phyloP scores from a whole-genome alignment of 1,140 invertebrate species.

The Hycleus cichorii region DNA sequence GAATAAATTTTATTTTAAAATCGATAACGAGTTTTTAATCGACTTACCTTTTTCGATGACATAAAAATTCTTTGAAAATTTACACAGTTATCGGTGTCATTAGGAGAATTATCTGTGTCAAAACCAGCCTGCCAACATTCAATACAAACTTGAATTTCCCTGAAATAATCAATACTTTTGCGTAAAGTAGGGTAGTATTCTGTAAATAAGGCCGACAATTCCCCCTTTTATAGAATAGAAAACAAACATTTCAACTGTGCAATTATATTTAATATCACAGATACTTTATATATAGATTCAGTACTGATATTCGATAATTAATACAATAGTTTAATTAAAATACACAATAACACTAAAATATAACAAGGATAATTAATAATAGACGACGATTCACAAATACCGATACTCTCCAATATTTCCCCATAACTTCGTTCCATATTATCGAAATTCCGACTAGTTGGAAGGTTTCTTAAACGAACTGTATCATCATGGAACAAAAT shows the following conservation, averaged over 20 bases:
- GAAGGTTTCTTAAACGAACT: constrained; percentile 40
- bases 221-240: too few relatives aligned
- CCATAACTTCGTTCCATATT: constrained; percentile 23
- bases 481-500: constrained; percentile 64
- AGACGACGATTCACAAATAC: constrained; percentile 2
- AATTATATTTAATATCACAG: constrained; percentile 11
- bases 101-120: constrained; percentile 16
- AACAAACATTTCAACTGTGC: not conserved
- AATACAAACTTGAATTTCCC: constrained; percentile 13
- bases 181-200: too few relatives aligned
- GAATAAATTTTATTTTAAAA: not conserved
- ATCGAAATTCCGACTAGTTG: constrained; percentile 29
- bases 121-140: constrained; percentile 14
- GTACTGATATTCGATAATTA: too few relatives aligned
- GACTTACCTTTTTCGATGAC: constrained; percentile 26
- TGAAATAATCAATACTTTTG: constrained; percentile 27
- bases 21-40: not conserved
- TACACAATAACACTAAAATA: not conserved
- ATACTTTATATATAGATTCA: too few relatives aligned
- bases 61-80: constrained; percentile 21
- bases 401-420: constrained; percentile 10
- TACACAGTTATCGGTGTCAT: not conserved
- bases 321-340: too few relatives aligned
- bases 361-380: not conserved
- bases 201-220: too few relatives aligned